These are phyloP conservation scores for Tamias sibiricus DNA, from an alignment of 2,113 vertebrate genomes.

Conservation along the genomic window DNA sequence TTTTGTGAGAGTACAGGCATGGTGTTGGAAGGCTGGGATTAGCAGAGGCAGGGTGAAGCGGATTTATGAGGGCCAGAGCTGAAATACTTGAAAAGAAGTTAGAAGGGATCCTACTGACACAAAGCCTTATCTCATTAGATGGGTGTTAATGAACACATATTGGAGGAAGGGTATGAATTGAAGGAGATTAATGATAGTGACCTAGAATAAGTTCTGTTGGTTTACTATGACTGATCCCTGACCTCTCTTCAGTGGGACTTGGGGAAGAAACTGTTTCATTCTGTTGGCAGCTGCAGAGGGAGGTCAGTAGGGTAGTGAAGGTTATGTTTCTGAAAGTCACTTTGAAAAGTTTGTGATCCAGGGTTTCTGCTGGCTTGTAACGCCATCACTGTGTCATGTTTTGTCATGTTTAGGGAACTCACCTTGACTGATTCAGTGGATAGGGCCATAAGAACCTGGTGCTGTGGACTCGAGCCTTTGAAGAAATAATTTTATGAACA, in stretches of 20 bases:
- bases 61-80: neutral
- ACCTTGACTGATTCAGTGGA: slow-evolving; percentile 77
- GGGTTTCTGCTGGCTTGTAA: slow-evolving; percentile 79
- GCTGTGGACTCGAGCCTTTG: slow-evolving; percentile 55
- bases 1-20: neutral
- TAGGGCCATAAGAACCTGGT: slow-evolving; percentile 62
- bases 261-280: neutral
- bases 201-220: neutral
- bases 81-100: neutral
- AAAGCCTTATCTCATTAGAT: slow-evolving; percentile 6
- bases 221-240: slow-evolving; percentile 56
- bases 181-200: neutral
- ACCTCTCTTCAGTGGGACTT: neutral
- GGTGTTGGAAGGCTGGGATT: neutral
- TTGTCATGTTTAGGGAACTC: slow-evolving; percentile 74
- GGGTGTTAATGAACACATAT: neutral
- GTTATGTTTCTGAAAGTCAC: slow-evolving; percentile 78
- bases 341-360: slow-evolving; percentile 80
- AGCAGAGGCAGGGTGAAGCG: neutral
- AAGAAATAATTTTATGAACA: slow-evolving; percentile 49
- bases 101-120: neutral
- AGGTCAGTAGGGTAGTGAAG: slow-evolving; percentile 54
- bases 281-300: slow-evolving; percentile 67
- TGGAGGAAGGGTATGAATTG: neutral
- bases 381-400: slow-evolving; percentile 76